A percentile compares a stretch with the other conserved stretches of the same genome.
Conservation (phyloP, 2,888 invertebrate genomes). For the Pristionchus maxplancki region DNA sequence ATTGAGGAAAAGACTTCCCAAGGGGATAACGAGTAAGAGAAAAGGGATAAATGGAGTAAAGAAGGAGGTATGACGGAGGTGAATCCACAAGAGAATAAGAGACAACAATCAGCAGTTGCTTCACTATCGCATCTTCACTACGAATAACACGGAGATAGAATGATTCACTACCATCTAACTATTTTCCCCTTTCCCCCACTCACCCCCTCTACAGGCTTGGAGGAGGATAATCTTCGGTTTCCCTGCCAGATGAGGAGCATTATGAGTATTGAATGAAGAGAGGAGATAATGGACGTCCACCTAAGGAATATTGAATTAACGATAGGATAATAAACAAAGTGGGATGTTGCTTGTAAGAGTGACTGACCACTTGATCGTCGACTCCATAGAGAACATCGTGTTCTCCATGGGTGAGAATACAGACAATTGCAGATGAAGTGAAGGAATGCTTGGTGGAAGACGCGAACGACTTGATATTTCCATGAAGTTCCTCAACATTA, state of each 20-base stretch:
- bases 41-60: background rate
- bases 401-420: constrained; percentile 76
- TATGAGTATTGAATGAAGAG: constrained; percentile 63
- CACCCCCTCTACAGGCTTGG: constrained; percentile 78
- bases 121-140: background rate
- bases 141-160: background rate
- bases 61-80: background rate
- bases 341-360: background rate
- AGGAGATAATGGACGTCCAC: constrained; percentile 57
- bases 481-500: background rate
- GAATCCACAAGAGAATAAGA: constrained; percentile 2
- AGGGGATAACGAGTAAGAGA: constrained; percentile 3
- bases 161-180: background rate
- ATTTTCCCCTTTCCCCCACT: constrained; percentile 14
- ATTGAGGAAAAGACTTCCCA: background rate
- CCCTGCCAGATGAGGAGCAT: constrained; percentile 71
- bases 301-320: constrained; percentile 2
- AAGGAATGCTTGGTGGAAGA: background rate
- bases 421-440: constrained; percentile 63
- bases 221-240: constrained; percentile 77
- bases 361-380: constrained; percentile 63
- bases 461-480: background rate
- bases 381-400: constrained; percentile 69
- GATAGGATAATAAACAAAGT: background rate
- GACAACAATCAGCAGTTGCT: constrained; percentile 1